phyloP scores from a whole-genome alignment of 30 jellyfish, hydroid and myxozoan genomes.

The Aurelia aurita region DNA sequence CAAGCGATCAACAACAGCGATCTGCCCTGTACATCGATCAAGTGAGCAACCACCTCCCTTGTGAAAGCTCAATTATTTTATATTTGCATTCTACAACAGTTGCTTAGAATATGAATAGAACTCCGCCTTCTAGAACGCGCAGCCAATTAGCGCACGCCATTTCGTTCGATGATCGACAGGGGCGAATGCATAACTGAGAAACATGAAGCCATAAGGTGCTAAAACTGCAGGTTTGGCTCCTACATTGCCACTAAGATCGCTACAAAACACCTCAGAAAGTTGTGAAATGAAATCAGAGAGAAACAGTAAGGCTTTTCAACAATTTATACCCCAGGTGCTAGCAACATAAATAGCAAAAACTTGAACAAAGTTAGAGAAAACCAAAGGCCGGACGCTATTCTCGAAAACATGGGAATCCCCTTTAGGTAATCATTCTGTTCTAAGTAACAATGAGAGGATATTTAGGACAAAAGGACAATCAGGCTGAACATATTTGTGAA shows the following conservation, averaged over 20 bases:
- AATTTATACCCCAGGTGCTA: not conserved
- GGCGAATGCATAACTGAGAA: constrained; percentile 49
- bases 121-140: constrained; percentile 73
- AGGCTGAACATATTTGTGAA: constrained; percentile 64
- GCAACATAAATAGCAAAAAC: not conserved
- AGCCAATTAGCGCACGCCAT: constrained; percentile 80
- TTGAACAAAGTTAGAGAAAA: constrained; percentile 26
- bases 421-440: constrained; percentile 31
- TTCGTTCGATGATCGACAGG: constrained; percentile 74
- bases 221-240: constrained; percentile 61
- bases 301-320: constrained; percentile 13
- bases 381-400: constrained; percentile 37
- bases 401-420: constrained; percentile 62
- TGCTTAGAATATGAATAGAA: constrained; percentile 78
- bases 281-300: not conserved
- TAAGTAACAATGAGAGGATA: constrained; percentile 63
- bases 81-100: constrained; percentile 76
- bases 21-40: constrained; percentile 80
- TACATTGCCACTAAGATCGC: constrained; percentile 20
- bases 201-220: constrained; percentile 57
- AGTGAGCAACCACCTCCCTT: constrained; percentile 80
- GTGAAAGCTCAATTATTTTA: constrained; percentile 55
- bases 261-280: not conserved
- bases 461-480: constrained; percentile 49
- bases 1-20: constrained; percentile 67